Evolutionary conservation across 2,888 invertebrate species (phyloP), one percentile per base, ranked within the genome.

Genomic region (Lapara coniferarum): DNA sequence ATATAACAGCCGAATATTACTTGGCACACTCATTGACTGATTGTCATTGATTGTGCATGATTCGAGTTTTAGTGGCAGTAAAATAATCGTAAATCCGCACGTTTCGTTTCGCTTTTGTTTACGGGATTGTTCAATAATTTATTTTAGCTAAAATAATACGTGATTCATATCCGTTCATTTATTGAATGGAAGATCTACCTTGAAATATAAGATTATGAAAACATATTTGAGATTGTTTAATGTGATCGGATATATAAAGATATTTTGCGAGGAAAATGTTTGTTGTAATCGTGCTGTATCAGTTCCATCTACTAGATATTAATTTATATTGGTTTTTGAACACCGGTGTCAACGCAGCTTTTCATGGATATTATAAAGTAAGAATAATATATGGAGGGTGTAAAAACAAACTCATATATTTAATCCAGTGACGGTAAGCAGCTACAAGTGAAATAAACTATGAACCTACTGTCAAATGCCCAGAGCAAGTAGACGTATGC

Each of bases 11-110:
- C 68, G 69, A 76, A 73, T 77, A 80, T 79, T 74, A 74, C 72
- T 76, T 78, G 72, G 72, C 76, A 77, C 71, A 79, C 78, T 77
- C 73, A 74, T 75, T 78, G 77, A 79, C 80, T 81, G 81, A 82
- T 84, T 83, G 81, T 83, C 84, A 81, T 81, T 82, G 82, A 84
- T 82, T 79, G 81, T 79, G 73, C 80, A 80, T 84, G 77, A 80
- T 83, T 79, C 79, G 77, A 71, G 77, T 80, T 84, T 83, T 81
- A 83, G 78, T 75, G 79, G 70, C 73, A 79, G 73, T 84, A 81
- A 85, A 85, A 79, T 73, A 70, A 74, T 73, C 74, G 76, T 84
- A 84, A 84, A 79, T 70, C 75, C 74, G 71, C 78, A 76, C 78
- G 80, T 80, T 80, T 70, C 69, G 77, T 74, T 78, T 63, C 55